Base-by-base conservation (phyloP, 2,113 vertebrate species). In the Epinephelus lanceolatus region DNA sequence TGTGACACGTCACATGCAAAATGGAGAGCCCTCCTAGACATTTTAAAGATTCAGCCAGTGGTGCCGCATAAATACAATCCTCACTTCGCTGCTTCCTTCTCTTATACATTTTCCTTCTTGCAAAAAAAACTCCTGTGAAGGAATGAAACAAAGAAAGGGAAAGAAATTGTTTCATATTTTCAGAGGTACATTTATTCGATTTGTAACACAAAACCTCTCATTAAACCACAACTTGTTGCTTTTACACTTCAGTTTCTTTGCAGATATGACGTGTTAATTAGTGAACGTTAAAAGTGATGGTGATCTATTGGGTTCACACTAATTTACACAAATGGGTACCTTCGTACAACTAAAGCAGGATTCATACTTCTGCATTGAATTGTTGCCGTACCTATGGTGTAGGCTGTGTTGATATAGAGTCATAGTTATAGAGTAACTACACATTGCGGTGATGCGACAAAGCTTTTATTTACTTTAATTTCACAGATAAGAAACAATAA, bases 1-100 rank as follows among this genome's bases (percentile, higher is more conserved):
- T 81, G 77, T 82, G 61, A 87, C 68, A 75, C 30, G 25, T 45
- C 60, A 60, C 53, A 86, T 83, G 81, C 71, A 78, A 80, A 86
- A 25, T 40, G 60, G 66, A 73, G 23, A 76, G 23, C 76, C 70
- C 51, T 51, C 60, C 65, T 1, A 60, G 74, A 78, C 57, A 40
- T 45, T 70, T 86, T 78, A 85, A 75, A 88, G 75, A 88, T 13
- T 30, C 4, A 45, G 76, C 47, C 56, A 21, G 71, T 33, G 71
- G 42, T 47, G 70, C 59, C 2, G 23, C 61, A 53, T 57, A 65
- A 61, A 71, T 49, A 21, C 47, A 52, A 21, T 81, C 67, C 77
- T 63, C 65, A 66, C 69, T 81, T 9, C 12, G 2, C 77, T 81
- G 85, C 42, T 33, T 85, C 9, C 15, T 56, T 10, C 0, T 2